Conservation (phyloP, 2,797 vertebrate genomes). For the Ceyx erithaca region DNA sequence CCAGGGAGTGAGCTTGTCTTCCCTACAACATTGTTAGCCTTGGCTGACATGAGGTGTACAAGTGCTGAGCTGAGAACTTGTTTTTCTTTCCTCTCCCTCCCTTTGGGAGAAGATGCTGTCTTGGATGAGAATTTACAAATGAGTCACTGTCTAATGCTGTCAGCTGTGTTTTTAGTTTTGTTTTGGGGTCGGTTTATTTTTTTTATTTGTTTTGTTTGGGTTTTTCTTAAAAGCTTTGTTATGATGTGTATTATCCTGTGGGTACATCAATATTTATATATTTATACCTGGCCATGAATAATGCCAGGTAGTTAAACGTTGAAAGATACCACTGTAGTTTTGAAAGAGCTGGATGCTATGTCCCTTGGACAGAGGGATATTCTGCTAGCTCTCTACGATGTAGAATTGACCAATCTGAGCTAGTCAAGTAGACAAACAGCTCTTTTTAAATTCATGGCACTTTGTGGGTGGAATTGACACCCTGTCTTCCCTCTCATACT, state of each 20-base stretch:
- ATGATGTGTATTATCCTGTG: conserved; percentile 29
- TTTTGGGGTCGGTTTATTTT: not conserved
- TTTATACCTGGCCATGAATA: not conserved
- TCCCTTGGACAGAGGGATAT: not conserved
- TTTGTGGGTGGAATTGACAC: conserved; percentile 13
- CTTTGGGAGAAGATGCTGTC: conserved; percentile 45
- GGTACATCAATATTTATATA: not conserved
- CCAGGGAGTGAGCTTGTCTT: not conserved
- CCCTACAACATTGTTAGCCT: conserved; percentile 9
- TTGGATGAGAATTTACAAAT: conserved; percentile 53
- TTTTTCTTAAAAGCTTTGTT: conserved; percentile 6
- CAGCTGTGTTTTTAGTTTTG: not conserved
- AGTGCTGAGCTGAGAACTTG: conserved; percentile 61
- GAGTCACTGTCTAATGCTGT: conserved; percentile 50
- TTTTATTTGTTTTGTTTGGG: not conserved
- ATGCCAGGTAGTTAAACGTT: conserved; percentile 25
- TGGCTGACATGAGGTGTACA: conserved; percentile 35
- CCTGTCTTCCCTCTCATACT: not conserved
- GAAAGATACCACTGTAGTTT: not conserved
- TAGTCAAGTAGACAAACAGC: conserved; percentile 2
- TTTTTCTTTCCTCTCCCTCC: conserved; percentile 51
- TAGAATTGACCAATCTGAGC: conserved; percentile 3
- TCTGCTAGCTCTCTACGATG: conserved; percentile 20
- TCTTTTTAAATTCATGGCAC: not conserved
- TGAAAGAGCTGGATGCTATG: conserved; percentile 21